Evolutionary conservation across 2,113 vertebrate species (phyloP), one percentile per base, ranked within the genome.

Genomic region (Nerophis lumbriciformis): DNA sequence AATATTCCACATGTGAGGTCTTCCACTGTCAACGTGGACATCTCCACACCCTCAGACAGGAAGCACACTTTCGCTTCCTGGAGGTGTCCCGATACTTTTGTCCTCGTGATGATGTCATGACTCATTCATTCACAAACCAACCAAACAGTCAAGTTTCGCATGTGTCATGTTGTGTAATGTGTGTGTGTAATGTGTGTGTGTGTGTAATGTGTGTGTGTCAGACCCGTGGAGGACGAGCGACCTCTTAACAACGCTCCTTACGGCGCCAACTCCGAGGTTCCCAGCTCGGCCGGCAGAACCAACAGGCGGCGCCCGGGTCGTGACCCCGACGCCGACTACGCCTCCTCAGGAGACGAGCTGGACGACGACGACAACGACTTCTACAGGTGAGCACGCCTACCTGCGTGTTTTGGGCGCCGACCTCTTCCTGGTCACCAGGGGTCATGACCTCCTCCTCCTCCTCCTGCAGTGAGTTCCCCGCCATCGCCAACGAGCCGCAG

Each of bases 281-380:
- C 82, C 13, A 90, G 88, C 73, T 90, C 90, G 1, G 6, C 49
- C 0, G 80, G 78, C 14, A 83, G 67, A 44, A 81, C 85, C 9
- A 73, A 75, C 2, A 92, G 88, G 83, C 91, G 78, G 8, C 87
- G 86, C 0, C 57, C 82, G 0, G 76, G 83, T 1, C 89, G 79
- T 14, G 87, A 91, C 54, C 89, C 90, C 1, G 93, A 94, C 3
- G 89, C 90, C 0, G 94, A 94, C 82, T 90, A 95, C 50, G 91
- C 88, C 3, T 95, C 94, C 0, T 96, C 94, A 0, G 93, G 92
- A 6, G 94, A 97, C 5, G 94, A 97, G 82, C 87, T 95, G 74
- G 92, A 93, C 5, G 92, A 95, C 38, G 69, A 94, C 9, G 48
- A 51, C 0, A 90, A 94, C 0, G 90, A 95, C 63, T 94, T 92